Conservation (phyloP, 2,888 invertebrate genomes). For the Crematogaster levior region DNA sequence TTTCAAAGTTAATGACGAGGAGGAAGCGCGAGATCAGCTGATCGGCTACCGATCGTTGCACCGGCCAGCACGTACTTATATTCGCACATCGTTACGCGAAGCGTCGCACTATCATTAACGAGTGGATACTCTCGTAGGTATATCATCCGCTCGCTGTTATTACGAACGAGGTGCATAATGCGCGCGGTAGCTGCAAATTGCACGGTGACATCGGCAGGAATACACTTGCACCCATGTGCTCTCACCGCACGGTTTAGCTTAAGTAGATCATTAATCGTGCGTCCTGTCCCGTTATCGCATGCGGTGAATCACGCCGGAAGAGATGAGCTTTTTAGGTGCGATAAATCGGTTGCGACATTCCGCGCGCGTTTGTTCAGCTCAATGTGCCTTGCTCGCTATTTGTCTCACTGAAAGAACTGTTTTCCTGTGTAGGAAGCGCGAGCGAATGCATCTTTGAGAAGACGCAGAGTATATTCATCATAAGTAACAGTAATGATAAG, state of each 20-base stretch:
- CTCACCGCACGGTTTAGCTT: constrained; percentile 20
- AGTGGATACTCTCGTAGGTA: constrained; percentile 29
- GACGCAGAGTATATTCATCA: neutral
- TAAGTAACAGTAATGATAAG: constrained; percentile 1
- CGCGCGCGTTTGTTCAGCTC: neutral
- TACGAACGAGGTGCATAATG: constrained; percentile 37
- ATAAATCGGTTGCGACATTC: constrained; percentile 22
- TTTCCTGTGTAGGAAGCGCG: neutral
- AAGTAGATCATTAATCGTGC: constrained; percentile 47
- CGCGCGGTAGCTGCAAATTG: constrained; percentile 57
- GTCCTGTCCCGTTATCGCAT: constrained; percentile 31
- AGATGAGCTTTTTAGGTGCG: neutral
- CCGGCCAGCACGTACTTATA: too few species aligned
- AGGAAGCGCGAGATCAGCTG: constrained; percentile 22
- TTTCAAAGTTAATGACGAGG: constrained; percentile 46
- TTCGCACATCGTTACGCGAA: constrained; percentile 54
- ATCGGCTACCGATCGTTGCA: constrained; percentile 26
- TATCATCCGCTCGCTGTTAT: constrained; percentile 21
- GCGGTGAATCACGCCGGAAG: constrained; percentile 41
- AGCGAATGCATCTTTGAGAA: neutral
- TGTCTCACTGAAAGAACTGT: constrained; percentile 15
- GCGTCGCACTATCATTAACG: constrained; percentile 61
- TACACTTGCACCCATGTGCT: constrained; percentile 30
- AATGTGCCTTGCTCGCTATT: constrained; percentile 22
- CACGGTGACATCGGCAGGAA: constrained; percentile 50